Evolutionary conservation across 2,113 vertebrate genomes (phyloP), one percentile per base, ranked within the genome.

Genomic region (Rhombomys opimus): DNA sequence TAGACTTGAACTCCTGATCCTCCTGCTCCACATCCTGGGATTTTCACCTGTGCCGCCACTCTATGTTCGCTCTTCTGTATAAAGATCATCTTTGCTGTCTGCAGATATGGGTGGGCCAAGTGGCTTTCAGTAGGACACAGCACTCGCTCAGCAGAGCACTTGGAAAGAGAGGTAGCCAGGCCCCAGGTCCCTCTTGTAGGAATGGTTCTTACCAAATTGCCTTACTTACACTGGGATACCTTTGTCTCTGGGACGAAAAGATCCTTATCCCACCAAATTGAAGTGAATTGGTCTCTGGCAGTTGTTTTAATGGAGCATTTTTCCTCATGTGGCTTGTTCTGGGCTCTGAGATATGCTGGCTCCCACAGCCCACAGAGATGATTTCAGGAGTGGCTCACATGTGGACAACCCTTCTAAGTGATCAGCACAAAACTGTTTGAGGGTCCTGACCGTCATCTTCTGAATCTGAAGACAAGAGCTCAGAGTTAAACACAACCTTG

Each of bases 111-210:
- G 1, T n/a, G 38, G 68, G 17, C 23, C 20, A 5, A 0, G 12
- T 7, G 1, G 7, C 5, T 0, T 0, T 35, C 20, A 13, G 0
- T 5, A 7, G 20, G 23, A 1, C 1, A 9, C 18, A 20, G 1
- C 1, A 32, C 18, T 2, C 0, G 0, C 30, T 67, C 25, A 17
- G 13, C 3, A 14, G 54, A 35, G 8, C 27, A 65, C 38, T 8
- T 54, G 14, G 27, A 8, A 32, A 65, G 23, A 23, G 61, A 41
- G 15, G 8, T 7, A 85, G 30, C 81, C 27, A 17, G 23, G 22
- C 25, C 0, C 27, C 5, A 3, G 27, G 2, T 27, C 6, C 0
- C 8, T 11, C 18, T 7, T 1, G 22, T 23, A 72, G 1, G 17
- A 23, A 2, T 0, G 11, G 22, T 17, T 5, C 20, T 54, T 23